These are phyloP conservation scores for Apamea monoglypha DNA, from an alignment of 2,888 invertebrate species.

Conservation along the genomic window DNA sequence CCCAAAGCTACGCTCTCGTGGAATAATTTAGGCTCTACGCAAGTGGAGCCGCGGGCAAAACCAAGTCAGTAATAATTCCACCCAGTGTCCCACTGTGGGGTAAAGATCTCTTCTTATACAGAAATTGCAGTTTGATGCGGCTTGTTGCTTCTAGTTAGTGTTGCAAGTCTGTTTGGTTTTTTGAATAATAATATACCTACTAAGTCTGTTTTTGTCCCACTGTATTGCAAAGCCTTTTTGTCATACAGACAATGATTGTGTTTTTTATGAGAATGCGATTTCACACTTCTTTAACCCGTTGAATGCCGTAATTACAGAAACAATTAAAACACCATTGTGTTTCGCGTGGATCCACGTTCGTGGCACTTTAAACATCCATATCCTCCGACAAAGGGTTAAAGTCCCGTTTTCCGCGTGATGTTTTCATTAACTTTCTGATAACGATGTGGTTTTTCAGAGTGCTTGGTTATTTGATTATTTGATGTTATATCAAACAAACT, in stretches of 20 bases:
- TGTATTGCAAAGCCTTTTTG: fast-evolving
- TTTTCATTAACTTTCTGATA: background rate
- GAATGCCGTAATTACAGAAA: too few relatives aligned
- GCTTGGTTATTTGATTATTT: background rate
- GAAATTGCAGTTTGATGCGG: constrained; percentile 10
- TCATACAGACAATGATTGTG: too few relatives aligned
- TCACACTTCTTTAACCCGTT: background rate
- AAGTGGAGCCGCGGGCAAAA: background rate
- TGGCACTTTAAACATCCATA: too few relatives aligned
- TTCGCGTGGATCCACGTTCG: too few relatives aligned
- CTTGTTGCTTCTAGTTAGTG: constrained; percentile 14
- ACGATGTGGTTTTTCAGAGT: too few relatives aligned
- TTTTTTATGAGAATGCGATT: background rate
- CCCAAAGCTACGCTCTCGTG: background rate
- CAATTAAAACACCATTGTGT: too few relatives aligned
- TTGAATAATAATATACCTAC: background rate
- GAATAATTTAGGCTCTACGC: background rate
- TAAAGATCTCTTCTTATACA: background rate
- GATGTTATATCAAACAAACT: background rate
- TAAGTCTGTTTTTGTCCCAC: background rate
- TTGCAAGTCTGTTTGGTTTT: background rate
- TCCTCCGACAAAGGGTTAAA: background rate
- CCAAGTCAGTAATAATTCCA: background rate
- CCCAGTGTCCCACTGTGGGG: background rate
- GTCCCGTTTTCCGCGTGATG: background rate